Conservation (phyloP, 2,797 vertebrate genomes). For the Trachops cirrhosus region DNA sequence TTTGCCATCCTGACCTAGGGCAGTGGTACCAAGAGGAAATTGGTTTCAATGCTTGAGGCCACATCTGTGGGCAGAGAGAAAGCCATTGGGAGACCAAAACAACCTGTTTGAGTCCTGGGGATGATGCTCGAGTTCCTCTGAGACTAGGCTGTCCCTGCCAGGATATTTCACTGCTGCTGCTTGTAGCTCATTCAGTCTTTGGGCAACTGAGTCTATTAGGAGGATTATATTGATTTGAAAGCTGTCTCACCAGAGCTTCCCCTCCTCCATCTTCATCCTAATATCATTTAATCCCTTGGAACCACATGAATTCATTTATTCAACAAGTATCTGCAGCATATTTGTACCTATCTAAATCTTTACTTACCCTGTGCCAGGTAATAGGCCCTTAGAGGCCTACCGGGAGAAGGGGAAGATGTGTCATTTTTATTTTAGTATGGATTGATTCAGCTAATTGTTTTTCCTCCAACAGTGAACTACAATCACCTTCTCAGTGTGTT, state of each 20-base stretch:
- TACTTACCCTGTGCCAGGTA: neutral
- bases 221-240: constrained; percentile 21
- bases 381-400: neutral
- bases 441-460: neutral
- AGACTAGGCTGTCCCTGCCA: neutral
- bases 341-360: neutral
- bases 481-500: neutral
- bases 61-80: neutral
- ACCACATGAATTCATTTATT: neutral
- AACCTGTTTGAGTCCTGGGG: neutral
- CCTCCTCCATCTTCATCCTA: neutral
- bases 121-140: neutral
- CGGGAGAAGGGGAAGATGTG: neutral
- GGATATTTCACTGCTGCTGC: neutral
- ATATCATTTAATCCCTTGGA: neutral
- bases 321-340: neutral
- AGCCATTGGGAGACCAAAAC: neutral
- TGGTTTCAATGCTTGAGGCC: neutral
- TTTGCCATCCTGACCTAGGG: neutral
- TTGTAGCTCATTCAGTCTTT: neutral
- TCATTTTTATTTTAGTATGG: neutral
- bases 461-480: neutral
- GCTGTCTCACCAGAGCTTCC: neutral
- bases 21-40: neutral
- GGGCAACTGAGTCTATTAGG: neutral